Evolutionary conservation across 2,888 invertebrate genomes (phyloP), one percentile per base, ranked within the genome.

Genomic region (Morpho deidamia): DNA sequence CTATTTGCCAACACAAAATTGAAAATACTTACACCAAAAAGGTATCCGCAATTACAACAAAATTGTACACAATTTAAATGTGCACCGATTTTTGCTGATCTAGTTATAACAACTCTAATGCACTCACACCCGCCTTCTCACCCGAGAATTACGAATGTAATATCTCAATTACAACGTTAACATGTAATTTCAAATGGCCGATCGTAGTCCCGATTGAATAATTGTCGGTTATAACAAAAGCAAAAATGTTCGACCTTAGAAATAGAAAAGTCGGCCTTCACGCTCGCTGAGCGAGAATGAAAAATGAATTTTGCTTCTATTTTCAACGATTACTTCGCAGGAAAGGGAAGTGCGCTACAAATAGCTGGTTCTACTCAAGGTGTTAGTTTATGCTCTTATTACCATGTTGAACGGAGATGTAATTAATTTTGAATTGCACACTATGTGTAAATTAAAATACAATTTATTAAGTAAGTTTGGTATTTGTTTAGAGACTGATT

Each of bases 291-390:
- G 60, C 64, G 68, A 61, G 67, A 58, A 63, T 74, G 67, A 67
- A 58, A 65, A 68, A 62, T 43, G 43, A 62, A 65, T 64, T 68
- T 65, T 66, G 61, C 65, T 69, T 67, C 69, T 65, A 71, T 73
- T 76, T 74, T 78, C 67, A 61, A 61, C 62, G 66, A 78, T 78
- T 80, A 77, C 64, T 58, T 54, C 67, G 61, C 77, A 83, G 84
- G 85, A 85, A 86, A 80, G 64, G 83, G 85, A 84, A 87, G 77
- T 83, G 69, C 71, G 72, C 66, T 71, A 71, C 65, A 68, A 63
- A 61, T 67, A 69, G 67, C 66, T 61, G 64, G 67, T 66, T 66
- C 62, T 66, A 60, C 68, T 79, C 83, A 84, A 86, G 83, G 83
- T 69, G 65, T 64, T 56, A 61, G 69, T 70, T 74, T 68, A 71